These are phyloP conservation scores for Hemiprocne comata DNA, from an alignment of 2,113 vertebrate species.

Conservation along the genomic window DNA sequence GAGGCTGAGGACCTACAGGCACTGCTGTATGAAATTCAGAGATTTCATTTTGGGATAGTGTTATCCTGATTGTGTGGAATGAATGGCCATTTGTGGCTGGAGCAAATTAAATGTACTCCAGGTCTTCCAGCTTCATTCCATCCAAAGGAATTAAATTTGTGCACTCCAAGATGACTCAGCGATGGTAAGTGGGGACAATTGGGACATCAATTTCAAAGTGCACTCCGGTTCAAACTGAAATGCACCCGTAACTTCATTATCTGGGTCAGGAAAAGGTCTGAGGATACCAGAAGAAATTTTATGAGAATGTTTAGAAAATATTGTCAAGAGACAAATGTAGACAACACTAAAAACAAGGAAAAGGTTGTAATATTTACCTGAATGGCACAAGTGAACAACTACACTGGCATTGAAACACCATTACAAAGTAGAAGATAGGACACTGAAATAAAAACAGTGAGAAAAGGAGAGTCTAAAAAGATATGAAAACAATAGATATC, in stretches of 20 bases:
- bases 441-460: not conserved
- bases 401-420: not conserved
- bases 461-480: not conserved
- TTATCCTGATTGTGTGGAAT: not conserved
- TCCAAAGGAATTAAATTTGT: not conserved
- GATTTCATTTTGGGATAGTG: not conserved
- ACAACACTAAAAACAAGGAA: not conserved
- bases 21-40: not conserved
- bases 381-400: not conserved
- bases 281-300: not conserved
- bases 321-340: not conserved
- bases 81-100: not conserved
- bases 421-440: not conserved
- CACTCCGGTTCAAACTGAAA: not conserved
- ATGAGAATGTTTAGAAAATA: not conserved
- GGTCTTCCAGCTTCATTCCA: not conserved
- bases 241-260: not conserved
- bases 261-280: not conserved
- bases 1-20: not conserved
- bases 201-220: not conserved
- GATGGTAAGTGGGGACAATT: not conserved
- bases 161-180: not conserved
- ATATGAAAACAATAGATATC: rapidly evolving
- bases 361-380: not conserved
- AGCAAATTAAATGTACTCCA: not conserved